Evolutionary conservation across 2,888 invertebrate genomes (phyloP).

Genomic region (Tetranychus truncatus): DNA sequence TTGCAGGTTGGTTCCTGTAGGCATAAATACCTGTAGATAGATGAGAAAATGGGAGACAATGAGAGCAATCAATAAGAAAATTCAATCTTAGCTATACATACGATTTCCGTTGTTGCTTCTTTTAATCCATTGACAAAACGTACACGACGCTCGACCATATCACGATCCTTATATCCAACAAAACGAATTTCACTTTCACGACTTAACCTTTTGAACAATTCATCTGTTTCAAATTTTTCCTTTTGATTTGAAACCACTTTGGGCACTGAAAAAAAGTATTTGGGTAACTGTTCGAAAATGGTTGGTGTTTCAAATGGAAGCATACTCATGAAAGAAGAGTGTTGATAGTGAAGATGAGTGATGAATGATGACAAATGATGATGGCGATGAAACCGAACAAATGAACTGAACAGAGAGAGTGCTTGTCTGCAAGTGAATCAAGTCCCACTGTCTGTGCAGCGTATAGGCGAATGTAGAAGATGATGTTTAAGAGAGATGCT

Average conservation of each 20-base stretch:
- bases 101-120: slow-evolving; percentile 84
- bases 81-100: slow-evolving; percentile 32
- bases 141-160: slow-evolving; percentile 74
- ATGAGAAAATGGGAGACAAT: not conserved
- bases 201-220: slow-evolving; percentile 75
- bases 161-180: slow-evolving; percentile 80
- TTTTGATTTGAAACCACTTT: slow-evolving; percentile 91
- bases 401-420: not conserved
- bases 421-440: not conserved
- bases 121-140: slow-evolving; percentile 83
- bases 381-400: not conserved
- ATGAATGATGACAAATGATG: not conserved
- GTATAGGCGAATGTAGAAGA: no score
- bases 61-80: not conserved
- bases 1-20: slow-evolving; percentile 58
- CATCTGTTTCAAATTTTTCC: slow-evolving; percentile 86
- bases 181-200: slow-evolving; percentile 88
- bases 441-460: not conserved
- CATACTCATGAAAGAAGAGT: slow-evolving; percentile 38
- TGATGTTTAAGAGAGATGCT: no score
- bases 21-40: not conserved
- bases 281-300: slow-evolving; percentile 58
- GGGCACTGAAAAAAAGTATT: slow-evolving; percentile 88
- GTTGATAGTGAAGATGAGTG: not conserved
- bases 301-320: slow-evolving; percentile 80